These are phyloP conservation scores for Oreotragus oreotragus DNA, from an alignment of 2,113 vertebrate genomes.

Conservation along the genomic window DNA sequence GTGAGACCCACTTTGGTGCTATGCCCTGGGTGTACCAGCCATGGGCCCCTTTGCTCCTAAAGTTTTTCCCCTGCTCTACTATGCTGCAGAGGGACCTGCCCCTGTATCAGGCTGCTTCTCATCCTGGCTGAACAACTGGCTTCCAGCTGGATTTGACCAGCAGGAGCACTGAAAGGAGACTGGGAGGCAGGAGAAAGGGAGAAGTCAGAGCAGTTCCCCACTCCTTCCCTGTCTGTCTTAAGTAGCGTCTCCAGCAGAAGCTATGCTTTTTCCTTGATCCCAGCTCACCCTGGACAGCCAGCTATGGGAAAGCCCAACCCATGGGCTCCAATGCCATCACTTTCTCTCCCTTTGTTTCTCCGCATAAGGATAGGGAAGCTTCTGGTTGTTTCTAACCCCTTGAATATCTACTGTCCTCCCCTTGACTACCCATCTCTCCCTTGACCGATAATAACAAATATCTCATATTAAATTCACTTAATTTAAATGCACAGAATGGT, in stretches of 20 bases:
- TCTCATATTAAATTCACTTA: not conserved
- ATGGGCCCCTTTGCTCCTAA: not conserved
- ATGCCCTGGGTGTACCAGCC: not conserved
- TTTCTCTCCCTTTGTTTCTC: not conserved
- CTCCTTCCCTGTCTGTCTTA: not conserved
- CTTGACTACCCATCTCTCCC: not conserved
- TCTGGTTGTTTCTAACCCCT: not conserved
- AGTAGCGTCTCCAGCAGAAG: not conserved
- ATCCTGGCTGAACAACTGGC: not conserved
- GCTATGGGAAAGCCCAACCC: not conserved
- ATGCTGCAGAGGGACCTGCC: not conserved
- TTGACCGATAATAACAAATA: not conserved
- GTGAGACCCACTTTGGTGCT: not conserved
- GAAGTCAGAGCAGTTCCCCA: not conserved
- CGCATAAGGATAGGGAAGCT: not conserved
- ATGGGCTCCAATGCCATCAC: not conserved
- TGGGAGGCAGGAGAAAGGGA: not conserved
- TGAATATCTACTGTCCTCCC: not conserved
- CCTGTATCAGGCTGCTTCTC: not conserved
- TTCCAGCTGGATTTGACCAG: not conserved
- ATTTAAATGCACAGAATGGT: not conserved
- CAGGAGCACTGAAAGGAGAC: not conserved
- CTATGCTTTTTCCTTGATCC: not conserved
- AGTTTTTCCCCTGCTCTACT: not conserved
- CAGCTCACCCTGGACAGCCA: not conserved